These are phyloP conservation scores for Anthophora plumipes DNA, from an alignment of 2,888 invertebrate species.

Conservation along the genomic window DNA sequence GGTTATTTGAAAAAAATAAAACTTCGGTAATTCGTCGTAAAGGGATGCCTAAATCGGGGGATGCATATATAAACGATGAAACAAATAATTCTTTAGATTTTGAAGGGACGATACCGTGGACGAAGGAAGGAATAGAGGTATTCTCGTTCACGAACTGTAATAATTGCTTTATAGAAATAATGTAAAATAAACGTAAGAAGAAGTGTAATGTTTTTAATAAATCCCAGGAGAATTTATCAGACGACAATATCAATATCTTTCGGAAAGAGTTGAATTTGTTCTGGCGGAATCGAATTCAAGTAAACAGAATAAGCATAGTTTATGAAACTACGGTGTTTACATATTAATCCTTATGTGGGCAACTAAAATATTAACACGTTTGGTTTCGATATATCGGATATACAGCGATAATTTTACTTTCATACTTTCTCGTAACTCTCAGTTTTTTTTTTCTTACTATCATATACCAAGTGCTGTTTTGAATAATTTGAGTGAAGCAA, in stretches of 20 bases:
- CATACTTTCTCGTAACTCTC: no score
- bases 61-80: constrained; percentile 11
- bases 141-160: not conserved
- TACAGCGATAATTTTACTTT: no score
- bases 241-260: constrained; percentile 86
- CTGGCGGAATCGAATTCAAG: constrained; percentile 87
- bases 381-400: no score
- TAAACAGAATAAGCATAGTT: constrained; percentile 75
- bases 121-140: constrained; percentile 54
- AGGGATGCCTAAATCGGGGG: constrained; percentile 42
- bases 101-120: constrained; percentile 41
- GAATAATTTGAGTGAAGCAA: no score
- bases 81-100: constrained; percentile 37
- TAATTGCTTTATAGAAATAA: constrained; percentile 2
- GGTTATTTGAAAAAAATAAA: constrained; percentile 20
- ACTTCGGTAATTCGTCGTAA: not conserved
- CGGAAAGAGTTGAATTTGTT: constrained; percentile 88
- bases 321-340: not conserved
- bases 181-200: not conserved
- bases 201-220: not conserved
- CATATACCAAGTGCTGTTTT: no score
- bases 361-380: no score
- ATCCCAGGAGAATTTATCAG: constrained; percentile 70
- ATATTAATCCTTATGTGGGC: no score
- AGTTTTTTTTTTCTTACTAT: no score